A percentile compares a stretch with the other conserved stretches of the same genome.
Evolutionary conservation across 2,888 invertebrate species (phyloP).

Genomic region (Eutolmus rufibarbis): DNA sequence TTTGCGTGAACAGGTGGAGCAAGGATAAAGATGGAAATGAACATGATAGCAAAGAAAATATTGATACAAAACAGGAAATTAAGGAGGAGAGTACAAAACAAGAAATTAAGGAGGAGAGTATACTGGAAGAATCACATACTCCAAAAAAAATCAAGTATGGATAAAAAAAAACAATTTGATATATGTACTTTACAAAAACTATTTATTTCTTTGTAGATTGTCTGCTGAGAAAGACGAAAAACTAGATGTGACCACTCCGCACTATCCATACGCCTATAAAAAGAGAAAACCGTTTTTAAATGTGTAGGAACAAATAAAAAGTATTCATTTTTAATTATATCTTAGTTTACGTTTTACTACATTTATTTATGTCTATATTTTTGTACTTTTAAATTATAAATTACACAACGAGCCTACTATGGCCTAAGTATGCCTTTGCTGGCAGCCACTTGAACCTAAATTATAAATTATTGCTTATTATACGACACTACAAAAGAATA

Average conservation of each 20-base stretch:
- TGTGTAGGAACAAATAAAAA: background rate
- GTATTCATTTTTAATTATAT: background rate
- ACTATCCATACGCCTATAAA: conserved; percentile 43
- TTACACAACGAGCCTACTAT: no score
- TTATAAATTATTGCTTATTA: background rate
- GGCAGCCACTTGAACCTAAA: no score
- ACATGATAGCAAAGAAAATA: background rate
- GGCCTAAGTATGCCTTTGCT: no score
- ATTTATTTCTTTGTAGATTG: conserved; percentile 1
- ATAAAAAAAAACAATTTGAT: background rate
- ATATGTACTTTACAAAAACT: background rate
- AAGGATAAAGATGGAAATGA: background rate
- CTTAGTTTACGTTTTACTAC: background rate
- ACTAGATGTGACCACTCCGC: conserved; percentile 36
- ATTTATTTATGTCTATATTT: background rate
- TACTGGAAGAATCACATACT: background rate
- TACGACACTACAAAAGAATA: background rate
- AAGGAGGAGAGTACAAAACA: no score
- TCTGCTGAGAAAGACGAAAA: background rate
- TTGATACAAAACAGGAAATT: background rate
- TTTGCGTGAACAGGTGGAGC: conserved; percentile 16
- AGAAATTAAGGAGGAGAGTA: background rate
- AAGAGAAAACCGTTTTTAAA: conserved; percentile 39
- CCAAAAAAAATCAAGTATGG: conserved; percentile 24
- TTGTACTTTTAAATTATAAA: background rate